These are phyloP conservation scores for Cyrtonyx montezumae DNA, from an alignment of 2,113 vertebrate species.

Conservation along the genomic window DNA sequence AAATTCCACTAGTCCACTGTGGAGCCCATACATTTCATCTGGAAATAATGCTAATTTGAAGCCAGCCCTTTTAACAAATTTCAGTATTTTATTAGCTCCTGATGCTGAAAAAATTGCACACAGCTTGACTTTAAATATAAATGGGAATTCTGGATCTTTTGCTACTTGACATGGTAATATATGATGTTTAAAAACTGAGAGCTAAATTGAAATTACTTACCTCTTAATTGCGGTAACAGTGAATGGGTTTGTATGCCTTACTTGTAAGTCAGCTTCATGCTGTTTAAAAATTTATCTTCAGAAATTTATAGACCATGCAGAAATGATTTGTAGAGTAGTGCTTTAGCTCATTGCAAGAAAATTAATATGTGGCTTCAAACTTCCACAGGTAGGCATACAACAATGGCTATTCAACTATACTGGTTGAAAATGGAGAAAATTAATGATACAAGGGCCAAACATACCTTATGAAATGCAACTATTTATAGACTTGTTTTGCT, in stretches of 20 bases:
- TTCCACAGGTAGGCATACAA: slow-evolving; percentile 80
- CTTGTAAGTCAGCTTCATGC: slow-evolving; percentile 84
- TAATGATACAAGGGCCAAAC: slow-evolving; percentile 79
- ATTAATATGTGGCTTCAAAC: slow-evolving; percentile 79
- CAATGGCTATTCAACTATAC: slow-evolving; percentile 76
- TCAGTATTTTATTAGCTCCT: slow-evolving; percentile 80
- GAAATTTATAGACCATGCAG: slow-evolving; percentile 79
- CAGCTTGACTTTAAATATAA: slow-evolving; percentile 80
- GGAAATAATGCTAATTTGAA: slow-evolving; percentile 84
- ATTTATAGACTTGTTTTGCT: slow-evolving; percentile 87
- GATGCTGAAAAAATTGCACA: slow-evolving; percentile 77
- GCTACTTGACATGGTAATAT: slow-evolving; percentile 74
- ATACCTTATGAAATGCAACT: slow-evolving; percentile 82
- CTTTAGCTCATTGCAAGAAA: slow-evolving; percentile 79
- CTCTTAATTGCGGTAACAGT: slow-evolving; percentile 76
- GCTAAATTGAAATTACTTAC: slow-evolving; percentile 77
- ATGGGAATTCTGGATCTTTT: slow-evolving; percentile 78
- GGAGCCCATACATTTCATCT: slow-evolving; percentile 88
- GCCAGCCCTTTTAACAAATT: slow-evolving; percentile 75
- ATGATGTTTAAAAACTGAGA: slow-evolving; percentile 72
- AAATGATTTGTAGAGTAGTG: slow-evolving; percentile 81
- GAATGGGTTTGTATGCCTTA: slow-evolving; percentile 79
- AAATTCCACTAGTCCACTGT: slow-evolving; percentile 85
- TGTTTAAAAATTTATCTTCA: slow-evolving; percentile 76
- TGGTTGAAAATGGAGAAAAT: slow-evolving; percentile 78